Percentiles rank a stretch among this genome's conserved stretches.
These are phyloP conservation scores for Eurystomus gularis DNA, from an alignment of 2,113 vertebrate genomes.

Conservation along the genomic window DNA sequence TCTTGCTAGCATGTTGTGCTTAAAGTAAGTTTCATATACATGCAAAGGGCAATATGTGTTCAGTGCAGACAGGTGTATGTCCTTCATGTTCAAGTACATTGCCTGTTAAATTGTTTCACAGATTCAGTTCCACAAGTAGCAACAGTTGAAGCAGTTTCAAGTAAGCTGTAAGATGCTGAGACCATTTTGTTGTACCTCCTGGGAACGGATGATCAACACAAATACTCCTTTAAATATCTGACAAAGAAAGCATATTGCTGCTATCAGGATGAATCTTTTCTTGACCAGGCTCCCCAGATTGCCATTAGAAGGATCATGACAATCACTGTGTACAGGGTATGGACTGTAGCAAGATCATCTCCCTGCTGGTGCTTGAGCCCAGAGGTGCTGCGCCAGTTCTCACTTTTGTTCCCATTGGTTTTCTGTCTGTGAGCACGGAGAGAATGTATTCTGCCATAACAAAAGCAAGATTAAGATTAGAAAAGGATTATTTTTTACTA, in stretches of 20 bases:
- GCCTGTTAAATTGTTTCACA: not conserved
- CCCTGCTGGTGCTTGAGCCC: not conserved
- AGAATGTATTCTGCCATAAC: constrained; percentile 70
- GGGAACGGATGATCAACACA: not conserved
- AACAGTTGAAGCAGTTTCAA: not conserved
- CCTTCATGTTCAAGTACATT: not conserved
- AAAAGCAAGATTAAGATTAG: constrained; percentile 12
- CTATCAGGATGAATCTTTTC: constrained; percentile 34
- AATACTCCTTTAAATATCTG: not conserved
- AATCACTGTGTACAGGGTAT: constrained; percentile 59
- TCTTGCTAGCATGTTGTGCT: not conserved
- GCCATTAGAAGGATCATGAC: constrained; percentile 64
- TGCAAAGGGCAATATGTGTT: not conserved
- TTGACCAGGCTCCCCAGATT: constrained; percentile 70
- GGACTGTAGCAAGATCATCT: constrained; percentile 51
- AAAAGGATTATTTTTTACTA: not conserved
- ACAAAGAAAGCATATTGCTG: not conserved
- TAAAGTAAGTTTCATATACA: not conserved
- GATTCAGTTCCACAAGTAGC: not conserved
- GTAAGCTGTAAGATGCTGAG: not conserved
- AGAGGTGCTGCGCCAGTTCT: constrained; percentile 45
- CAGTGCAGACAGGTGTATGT: not conserved
- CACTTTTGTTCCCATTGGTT: not conserved
- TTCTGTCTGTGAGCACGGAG: constrained; percentile 71
- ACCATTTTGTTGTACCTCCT: not conserved